Percentiles rank a stretch among this genome's conserved stretches.
Conservation (phyloP, 2,888 invertebrate genomes). For the Philonicus albiceps region DNA sequence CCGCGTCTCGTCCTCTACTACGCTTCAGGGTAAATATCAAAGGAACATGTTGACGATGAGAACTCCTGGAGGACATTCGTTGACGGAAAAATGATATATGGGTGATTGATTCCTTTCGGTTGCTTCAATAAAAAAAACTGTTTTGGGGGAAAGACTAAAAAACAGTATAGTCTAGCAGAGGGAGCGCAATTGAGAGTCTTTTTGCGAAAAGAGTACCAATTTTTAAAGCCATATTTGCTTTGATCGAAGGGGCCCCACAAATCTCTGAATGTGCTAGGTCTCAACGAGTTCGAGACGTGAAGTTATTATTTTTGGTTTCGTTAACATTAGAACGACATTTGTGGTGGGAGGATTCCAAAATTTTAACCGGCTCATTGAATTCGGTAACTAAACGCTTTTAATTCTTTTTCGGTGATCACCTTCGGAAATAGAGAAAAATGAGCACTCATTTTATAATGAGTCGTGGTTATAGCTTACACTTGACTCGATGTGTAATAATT, state of each 20-base stretch:
- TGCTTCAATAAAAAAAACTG: background rate
- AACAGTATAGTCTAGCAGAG: background rate
- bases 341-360: no score
- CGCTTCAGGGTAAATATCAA: background rate
- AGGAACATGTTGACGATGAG: background rate
- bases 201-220: background rate
- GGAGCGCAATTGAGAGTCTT: background rate
- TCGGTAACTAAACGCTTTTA: no score
- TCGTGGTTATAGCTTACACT: no score
- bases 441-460: no score
- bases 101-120: constrained; percentile 7
- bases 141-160: background rate
- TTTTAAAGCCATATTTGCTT: background rate
- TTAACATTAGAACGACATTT: background rate
- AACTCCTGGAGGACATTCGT: background rate
- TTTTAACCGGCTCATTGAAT: no score
- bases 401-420: no score
- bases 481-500: no score
- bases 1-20: background rate
- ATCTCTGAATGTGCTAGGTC: background rate
- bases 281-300: background rate
- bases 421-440: no score
- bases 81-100: background rate
- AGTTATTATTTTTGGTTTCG: background rate
- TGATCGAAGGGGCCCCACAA: background rate